Percentiles rank a stretch among this genome's conserved stretches.
phyloP scores from a whole-genome alignment of 2,888 invertebrate species.

The Brenthis ino region DNA sequence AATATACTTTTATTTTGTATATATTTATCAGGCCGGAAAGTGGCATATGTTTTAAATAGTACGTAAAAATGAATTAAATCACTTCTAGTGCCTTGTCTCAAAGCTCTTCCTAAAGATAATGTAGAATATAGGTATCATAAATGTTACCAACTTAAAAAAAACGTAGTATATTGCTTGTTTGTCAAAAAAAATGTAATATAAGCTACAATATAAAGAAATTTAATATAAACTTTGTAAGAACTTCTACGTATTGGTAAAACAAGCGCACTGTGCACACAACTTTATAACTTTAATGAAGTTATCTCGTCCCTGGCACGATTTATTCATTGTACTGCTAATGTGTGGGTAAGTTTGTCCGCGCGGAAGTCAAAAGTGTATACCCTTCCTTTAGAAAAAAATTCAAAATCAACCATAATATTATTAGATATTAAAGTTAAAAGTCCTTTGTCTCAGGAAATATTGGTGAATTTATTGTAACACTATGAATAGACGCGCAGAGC shows the following conservation, averaged over 20 bases:
- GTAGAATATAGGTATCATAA: too few relatives aligned
- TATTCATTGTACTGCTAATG: slow-evolving; percentile 66
- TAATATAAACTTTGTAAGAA: neutral
- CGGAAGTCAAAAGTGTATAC: slow-evolving; percentile 60
- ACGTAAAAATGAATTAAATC: too few relatives aligned
- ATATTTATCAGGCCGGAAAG: too few relatives aligned
- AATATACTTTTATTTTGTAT: too few relatives aligned
- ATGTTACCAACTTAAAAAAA: too few relatives aligned
- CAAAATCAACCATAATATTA: slow-evolving; percentile 26
- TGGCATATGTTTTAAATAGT: too few relatives aligned
- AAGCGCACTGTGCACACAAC: slow-evolving; percentile 31
- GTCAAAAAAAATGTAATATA: too few relatives aligned
- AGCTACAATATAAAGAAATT: neutral
- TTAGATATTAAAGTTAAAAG: slow-evolving; percentile 27
- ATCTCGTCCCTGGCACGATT: slow-evolving; percentile 57
- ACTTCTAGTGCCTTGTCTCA: too few relatives aligned
- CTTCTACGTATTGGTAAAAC: neutral
- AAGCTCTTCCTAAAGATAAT: too few relatives aligned
- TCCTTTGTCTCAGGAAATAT: slow-evolving; percentile 14
- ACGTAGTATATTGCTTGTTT: too few relatives aligned
- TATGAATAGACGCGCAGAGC: slow-evolving; percentile 68
- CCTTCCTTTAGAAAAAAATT: slow-evolving; percentile 36
- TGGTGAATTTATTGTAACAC: slow-evolving; percentile 52
- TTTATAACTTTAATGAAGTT: slow-evolving; percentile 55
- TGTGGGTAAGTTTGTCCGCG: slow-evolving; percentile 71